Conservation (phyloP, 2,113 vertebrate genomes). For the Dolichallabes microphthalmus region DNA sequence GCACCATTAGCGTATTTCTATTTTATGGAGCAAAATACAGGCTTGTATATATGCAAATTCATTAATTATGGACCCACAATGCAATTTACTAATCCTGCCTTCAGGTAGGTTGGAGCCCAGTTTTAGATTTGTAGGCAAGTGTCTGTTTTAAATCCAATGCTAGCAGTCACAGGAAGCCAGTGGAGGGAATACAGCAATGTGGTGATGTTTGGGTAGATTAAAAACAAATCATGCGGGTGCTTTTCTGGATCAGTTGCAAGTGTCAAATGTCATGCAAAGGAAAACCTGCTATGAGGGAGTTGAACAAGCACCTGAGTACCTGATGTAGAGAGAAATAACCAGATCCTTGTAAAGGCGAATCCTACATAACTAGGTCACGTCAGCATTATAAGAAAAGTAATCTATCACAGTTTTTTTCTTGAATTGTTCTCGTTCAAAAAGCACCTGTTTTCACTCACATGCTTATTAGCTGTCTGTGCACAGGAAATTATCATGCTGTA, state of each 20-base stretch:
- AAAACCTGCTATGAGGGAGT: neutral
- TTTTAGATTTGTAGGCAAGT: neutral
- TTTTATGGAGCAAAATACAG: neutral
- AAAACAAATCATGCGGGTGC: neutral
- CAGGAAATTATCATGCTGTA: neutral
- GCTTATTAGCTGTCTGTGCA: too few relatives aligned
- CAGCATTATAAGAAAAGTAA: neutral
- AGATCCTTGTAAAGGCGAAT: neutral
- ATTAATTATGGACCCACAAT: neutral
- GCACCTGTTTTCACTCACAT: neutral
- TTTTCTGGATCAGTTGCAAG: neutral
- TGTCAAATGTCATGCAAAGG: neutral
- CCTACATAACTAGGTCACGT: neutral
- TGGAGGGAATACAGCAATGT: neutral
- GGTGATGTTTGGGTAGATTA: neutral
- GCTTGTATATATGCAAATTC: slow-evolving; percentile 3
- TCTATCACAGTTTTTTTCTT: too few relatives aligned
- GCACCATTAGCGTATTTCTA: neutral
- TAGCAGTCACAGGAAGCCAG: neutral
- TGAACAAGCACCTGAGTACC: neutral
- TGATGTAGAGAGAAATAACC: neutral
- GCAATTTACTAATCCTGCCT: slow-evolving; percentile 1
- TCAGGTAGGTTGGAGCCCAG: neutral
- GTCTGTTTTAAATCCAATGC: neutral
- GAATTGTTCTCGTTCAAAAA: neutral